Percentiles rank a stretch among this genome's conserved stretches.
These are phyloP conservation scores for Tachypleus tridentatus DNA, from an alignment of 1,140 invertebrate genomes.

Conservation along the genomic window DNA sequence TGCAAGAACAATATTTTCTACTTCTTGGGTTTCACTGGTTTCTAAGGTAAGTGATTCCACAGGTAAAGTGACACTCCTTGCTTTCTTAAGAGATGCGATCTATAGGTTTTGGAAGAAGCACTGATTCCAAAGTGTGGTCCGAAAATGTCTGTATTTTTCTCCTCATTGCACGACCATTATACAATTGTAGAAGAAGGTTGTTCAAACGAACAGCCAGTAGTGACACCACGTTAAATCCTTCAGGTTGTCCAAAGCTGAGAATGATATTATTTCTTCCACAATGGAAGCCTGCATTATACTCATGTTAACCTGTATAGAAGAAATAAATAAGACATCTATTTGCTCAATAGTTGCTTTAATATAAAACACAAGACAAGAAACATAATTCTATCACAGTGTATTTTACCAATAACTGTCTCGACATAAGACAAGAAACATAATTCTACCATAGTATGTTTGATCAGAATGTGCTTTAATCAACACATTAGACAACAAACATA, in stretches of 20 bases:
- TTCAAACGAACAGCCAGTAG: slow-evolving; percentile 79
- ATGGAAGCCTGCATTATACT: slow-evolving; percentile 86
- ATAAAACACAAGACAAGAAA: too few relatives aligned
- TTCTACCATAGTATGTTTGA: too few relatives aligned
- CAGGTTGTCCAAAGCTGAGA: slow-evolving; percentile 85
- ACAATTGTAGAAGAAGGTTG: slow-evolving; percentile 56
- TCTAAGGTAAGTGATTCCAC: slow-evolving; percentile 77
- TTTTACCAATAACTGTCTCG: too few relatives aligned
- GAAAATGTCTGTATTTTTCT: slow-evolving; percentile 31
- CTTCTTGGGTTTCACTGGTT: slow-evolving; percentile 70
- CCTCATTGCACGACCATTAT: slow-evolving; percentile 32
- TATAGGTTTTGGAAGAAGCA: slow-evolving; percentile 33
- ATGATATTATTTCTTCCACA: slow-evolving; percentile 89
- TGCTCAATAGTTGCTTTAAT: too few relatives aligned
- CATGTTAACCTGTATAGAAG: slow-evolving; percentile 56
- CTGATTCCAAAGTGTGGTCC: slow-evolving; percentile 21
- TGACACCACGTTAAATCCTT: slow-evolving; percentile 90
- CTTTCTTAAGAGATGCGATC: slow-evolving; percentile 51
- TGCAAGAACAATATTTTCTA: slow-evolving; percentile 75
- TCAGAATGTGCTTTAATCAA: too few relatives aligned
- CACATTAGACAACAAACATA: too few relatives aligned
- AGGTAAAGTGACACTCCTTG: slow-evolving; percentile 31
- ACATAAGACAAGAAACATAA: too few relatives aligned
- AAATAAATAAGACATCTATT: too few relatives aligned
- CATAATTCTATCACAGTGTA: too few relatives aligned